Base-by-base conservation (phyloP, 2,888 invertebrate genomes). In the Acrobasis consociella region DNA sequence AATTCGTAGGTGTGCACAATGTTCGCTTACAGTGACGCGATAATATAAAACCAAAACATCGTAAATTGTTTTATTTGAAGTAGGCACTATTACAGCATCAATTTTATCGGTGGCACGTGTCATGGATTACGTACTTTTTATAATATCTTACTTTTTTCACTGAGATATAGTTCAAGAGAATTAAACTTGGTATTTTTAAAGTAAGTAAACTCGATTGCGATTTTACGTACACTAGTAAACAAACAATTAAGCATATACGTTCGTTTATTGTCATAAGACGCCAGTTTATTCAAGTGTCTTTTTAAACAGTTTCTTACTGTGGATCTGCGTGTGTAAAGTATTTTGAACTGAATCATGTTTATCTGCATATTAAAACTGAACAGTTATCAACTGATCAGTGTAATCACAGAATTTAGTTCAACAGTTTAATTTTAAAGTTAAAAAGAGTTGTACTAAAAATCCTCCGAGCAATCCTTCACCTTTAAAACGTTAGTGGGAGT, bases 41-140 rank as follows among this genome's bases (percentile, higher is more conserved):
- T 58, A 38, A 58, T 46, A 62, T 49, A 39, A 53, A 49, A 49
- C n/a, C 51, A 1, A 51, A 22, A 51, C 37, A 38, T 55, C 55
- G 38, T 37, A 15, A 53, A 53, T 53, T 37, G 53, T 9, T 55
- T 55, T 10, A 51, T 11, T 51, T 11, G 11, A 13, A 11, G 10
- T 42, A 46, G 11, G 46, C 46, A 13, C 7, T 46, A 46, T 13
- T 46, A 46, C 46, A 46, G 13, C 46, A 46, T 46, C 7, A 31
- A 11, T 52, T 52, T 11, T n/a, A 52, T 52, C 52, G 13, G 7
- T 11, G 5, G 31, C 52, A 13, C 52, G 17, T 52, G 31, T 11
- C 31, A 13, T 31, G 5, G 52, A 52, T 52, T 52, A 31, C 17
- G 11, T 51, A 51, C 11, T 9, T 65, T 53, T 63, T 22, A 2